Base-by-base conservation (phyloP, 2,888 invertebrate genomes). In the Bhutanitis thaidina region DNA sequence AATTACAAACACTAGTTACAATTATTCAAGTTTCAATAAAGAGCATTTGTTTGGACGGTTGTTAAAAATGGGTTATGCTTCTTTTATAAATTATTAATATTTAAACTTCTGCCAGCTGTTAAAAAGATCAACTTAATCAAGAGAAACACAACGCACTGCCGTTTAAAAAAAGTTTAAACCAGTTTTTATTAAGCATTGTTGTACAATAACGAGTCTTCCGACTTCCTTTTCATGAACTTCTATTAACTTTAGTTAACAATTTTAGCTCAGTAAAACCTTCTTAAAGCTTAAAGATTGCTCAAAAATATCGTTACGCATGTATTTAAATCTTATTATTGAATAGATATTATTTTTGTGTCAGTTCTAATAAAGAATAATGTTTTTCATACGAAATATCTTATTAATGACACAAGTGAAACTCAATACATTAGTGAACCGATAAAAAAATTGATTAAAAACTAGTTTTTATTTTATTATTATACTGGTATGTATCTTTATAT, bases 111-210 rank as follows among this genome's bases (percentile, higher is more conserved):
- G n/a, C n/a, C n/a, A n/a, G n/a, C n/a, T n/a, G n/a, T n/a, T 38
- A 47, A 35, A 40, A 48, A 40, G 34, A 35, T 40, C 32, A 27
- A 5, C 29, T 12, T 12, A 37, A 47, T 13, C 10, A 49, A 30
- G 12, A 10, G 14, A 43, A 12, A 13, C 34, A 45, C 40, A 40
- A 50, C 39, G 30, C 40, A 40, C 14, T 45, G 34, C 16, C 16
- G 20, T 45, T 29, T 39, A 32, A 43, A 40, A 50, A 35, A 45
- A 12, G 10, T 30, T 50, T 29, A n/a, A 16, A 36, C 12, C 20
- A 50, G 50, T 45, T 50, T 49, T 34, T 39, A 50, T 44, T 50
- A 39, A 39, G 45, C 30, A 40, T 40, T 51, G 45, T 51, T 39
- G 44, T 34, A 39, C 32, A 38, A 16, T 50, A 50, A 44, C 27